These are phyloP conservation scores for Teleogryllus oceanicus DNA, from an alignment of 2,888 invertebrate species.

Conservation along the genomic window DNA sequence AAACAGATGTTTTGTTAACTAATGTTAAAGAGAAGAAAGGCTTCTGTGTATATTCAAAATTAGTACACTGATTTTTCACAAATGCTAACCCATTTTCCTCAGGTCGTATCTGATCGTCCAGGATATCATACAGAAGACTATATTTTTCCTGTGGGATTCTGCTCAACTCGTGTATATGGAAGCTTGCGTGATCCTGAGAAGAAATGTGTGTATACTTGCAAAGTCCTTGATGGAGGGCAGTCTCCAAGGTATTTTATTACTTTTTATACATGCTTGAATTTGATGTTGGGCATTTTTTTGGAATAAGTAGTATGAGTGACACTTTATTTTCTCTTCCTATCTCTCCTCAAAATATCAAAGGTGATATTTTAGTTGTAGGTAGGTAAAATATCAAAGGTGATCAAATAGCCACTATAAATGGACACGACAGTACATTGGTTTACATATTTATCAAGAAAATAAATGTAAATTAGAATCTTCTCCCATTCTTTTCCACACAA, in stretches of 20 bases:
- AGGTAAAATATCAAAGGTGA: too few species aligned
- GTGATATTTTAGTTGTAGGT: too few species aligned
- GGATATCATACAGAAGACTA: conserved; percentile 68
- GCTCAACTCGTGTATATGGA: conserved; percentile 71
- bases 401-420: too few species aligned
- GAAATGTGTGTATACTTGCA: conserved; percentile 74
- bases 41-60: not conserved
- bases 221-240: conserved; percentile 68
- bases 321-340: too few species aligned
- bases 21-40: not conserved
- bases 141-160: conserved; percentile 74
- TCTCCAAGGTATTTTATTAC: conserved; percentile 57
- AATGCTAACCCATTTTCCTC: conserved; percentile 30
- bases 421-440: too few species aligned
- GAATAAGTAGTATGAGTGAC: too few species aligned
- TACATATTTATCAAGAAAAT: too few species aligned
- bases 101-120: conserved; percentile 60
- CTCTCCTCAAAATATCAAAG: too few species aligned
- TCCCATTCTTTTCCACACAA: too few species aligned
- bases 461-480: too few species aligned
- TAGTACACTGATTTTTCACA: not conserved
- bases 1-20: not conserved
- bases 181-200: conserved; percentile 65
- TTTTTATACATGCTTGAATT: not conserved
- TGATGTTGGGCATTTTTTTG: too few species aligned